These are phyloP conservation scores for Oasisia sp. DNA, from an alignment of 2,888 invertebrate species.

Conservation along the genomic window DNA sequence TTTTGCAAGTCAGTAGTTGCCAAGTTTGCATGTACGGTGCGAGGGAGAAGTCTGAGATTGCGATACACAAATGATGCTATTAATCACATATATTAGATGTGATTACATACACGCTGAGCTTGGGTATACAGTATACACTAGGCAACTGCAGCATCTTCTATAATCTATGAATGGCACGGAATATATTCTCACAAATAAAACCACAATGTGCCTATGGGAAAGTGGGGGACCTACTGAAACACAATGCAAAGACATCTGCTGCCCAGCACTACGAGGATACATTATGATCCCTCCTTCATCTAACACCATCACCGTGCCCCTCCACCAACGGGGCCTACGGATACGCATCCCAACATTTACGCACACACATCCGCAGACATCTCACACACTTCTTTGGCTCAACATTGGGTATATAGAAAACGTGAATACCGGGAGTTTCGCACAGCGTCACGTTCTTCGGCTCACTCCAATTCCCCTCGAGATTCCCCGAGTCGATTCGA, in stretches of 20 bases:
- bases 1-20: no score
- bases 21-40: no score
- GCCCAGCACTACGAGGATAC: background rate
- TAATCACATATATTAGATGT: background rate
- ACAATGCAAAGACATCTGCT: background rate
- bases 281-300: background rate
- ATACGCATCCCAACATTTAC: background rate
- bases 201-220: background rate
- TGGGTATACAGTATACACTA: background rate
- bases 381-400: background rate
- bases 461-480: background rate
- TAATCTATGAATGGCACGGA: background rate
- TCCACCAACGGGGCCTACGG: background rate
- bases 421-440: background rate
- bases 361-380: background rate
- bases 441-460: background rate
- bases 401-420: background rate
- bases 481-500: background rate
- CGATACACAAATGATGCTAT: background rate
- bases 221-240: background rate
- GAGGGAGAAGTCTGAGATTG: no score
- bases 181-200: background rate
- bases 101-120: background rate
- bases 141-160: background rate
- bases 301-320: background rate